Evolutionary conservation across 1,140 invertebrate species (phyloP).

Genomic region (Metopolophium dirhodum): DNA sequence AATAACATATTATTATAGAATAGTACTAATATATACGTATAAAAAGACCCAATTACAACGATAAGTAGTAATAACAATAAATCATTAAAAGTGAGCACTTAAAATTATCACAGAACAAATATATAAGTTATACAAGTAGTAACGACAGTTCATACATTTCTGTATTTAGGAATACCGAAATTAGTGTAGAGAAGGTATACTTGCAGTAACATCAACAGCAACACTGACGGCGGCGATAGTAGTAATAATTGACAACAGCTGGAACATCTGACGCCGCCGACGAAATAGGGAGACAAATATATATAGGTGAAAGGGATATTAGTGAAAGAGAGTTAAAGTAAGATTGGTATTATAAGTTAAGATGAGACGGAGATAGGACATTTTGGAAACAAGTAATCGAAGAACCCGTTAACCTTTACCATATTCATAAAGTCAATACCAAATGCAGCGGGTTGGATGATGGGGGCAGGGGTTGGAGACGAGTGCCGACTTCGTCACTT

Average conservation of each 20-base stretch:
- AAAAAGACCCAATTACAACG: slow-evolving; percentile 45
- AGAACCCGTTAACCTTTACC: slow-evolving; percentile 35
- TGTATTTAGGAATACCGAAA: background rate
- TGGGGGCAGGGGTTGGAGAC: background rate
- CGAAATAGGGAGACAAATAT: background rate
- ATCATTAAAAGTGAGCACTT: slow-evolving; percentile 40
- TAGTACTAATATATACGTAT: slow-evolving; percentile 20
- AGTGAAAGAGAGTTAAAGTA: background rate
- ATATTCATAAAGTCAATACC: slow-evolving; percentile 24
- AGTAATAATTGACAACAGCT: background rate
- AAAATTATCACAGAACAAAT: slow-evolving; percentile 53
- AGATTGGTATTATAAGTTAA: background rate
- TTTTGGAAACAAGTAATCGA: background rate
- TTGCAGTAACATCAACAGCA: background rate
- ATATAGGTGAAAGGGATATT: background rate
- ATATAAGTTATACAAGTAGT: slow-evolving; percentile 27
- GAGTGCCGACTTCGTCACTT: background rate
- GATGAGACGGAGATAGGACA: background rate
- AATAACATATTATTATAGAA: slow-evolving; percentile 14
- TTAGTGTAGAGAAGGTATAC: background rate
- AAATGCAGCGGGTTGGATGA: background rate
- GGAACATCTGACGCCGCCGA: background rate
- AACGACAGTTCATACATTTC: background rate
- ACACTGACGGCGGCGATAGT: background rate
- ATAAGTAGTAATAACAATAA: slow-evolving; percentile 20